Percentiles rank a stretch among this genome's conserved stretches.
phyloP scores from a whole-genome alignment of 2,888 invertebrate genomes.

The Platycheirus rosarum region DNA sequence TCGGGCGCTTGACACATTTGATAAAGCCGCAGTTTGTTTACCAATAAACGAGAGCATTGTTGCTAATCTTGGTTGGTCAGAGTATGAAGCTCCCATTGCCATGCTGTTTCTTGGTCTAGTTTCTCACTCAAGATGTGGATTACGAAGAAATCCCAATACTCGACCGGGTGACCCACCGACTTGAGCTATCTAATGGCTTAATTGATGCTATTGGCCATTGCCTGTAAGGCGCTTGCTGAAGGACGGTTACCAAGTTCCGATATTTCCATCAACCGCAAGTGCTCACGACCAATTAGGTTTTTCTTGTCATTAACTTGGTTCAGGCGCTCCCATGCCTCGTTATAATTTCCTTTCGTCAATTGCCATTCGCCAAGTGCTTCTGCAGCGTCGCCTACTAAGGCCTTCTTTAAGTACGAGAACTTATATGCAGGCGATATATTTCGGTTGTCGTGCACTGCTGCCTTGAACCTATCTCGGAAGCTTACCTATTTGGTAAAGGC shows the following conservation, averaged over 20 bases:
- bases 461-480: background rate
- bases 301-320: constrained; percentile 3
- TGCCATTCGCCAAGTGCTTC: constrained; percentile 35
- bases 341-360: constrained; percentile 43
- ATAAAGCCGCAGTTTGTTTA: constrained; percentile 12
- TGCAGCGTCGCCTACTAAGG: constrained; percentile 14
- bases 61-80: constrained; percentile 10
- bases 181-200: background rate
- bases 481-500: constrained; percentile 28
- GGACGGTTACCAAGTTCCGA: background rate
- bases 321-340: constrained; percentile 32
- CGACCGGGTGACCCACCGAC: background rate
- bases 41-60: too few species aligned
- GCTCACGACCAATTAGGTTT: background rate
- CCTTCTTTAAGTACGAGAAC: constrained; percentile 38
- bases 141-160: background rate
- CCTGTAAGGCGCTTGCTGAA: background rate
- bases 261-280: background rate
- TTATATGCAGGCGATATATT: constrained; percentile 26
- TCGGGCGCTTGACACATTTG: background rate
- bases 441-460: constrained; percentile 12
- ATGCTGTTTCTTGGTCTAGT: background rate
- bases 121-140: background rate
- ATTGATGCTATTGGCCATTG: background rate
- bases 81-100: background rate